Percentiles rank a stretch among this genome's conserved stretches.
Evolutionary conservation across 2,888 invertebrate genomes (phyloP).

Genomic region (Xestia ashworthii): DNA sequence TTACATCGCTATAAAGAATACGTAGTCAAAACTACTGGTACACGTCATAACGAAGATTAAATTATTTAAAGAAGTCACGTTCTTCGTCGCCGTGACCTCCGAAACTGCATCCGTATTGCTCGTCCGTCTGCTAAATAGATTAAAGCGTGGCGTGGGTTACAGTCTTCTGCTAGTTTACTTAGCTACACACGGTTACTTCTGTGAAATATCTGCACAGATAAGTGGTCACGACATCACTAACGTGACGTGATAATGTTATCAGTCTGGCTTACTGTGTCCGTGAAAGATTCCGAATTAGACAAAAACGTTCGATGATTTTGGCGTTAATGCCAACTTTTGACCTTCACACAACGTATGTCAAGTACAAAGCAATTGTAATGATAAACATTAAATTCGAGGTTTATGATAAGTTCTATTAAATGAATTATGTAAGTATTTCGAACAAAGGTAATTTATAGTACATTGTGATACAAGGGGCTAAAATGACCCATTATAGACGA

Average conservation of each 20-base stretch:
- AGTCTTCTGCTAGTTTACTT: constrained; percentile 36
- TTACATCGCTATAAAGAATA: background rate
- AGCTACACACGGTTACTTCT: constrained; percentile 20
- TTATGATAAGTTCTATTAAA: constrained; percentile 1
- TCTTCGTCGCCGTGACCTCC: constrained; percentile 49
- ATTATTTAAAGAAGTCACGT: constrained; percentile 31
- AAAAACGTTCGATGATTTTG: constrained; percentile 25
- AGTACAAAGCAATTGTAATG: constrained; percentile 25
- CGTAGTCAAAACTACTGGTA: background rate
- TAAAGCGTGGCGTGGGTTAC: constrained; percentile 57
- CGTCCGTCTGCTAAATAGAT: constrained; percentile 55
- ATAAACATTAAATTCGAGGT: constrained; percentile 20
- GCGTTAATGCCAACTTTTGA: constrained; percentile 23
- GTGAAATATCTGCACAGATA: constrained; percentile 41
- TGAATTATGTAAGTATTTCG: constrained; percentile 26
- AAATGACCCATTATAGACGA: no score
- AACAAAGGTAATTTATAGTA: constrained; percentile 1
- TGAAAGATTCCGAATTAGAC: constrained; percentile 55
- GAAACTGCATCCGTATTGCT: constrained; percentile 56
- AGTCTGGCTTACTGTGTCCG: constrained; percentile 31
- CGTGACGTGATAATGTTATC: constrained; percentile 55
- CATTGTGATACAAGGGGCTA: no score
- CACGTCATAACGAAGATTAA: constrained; percentile 22
- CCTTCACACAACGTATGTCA: constrained; percentile 37
- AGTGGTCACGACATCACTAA: constrained; percentile 44